Conservation (phyloP, 2,113 vertebrate genomes). For the Hemiscyllium ocellatum region DNA sequence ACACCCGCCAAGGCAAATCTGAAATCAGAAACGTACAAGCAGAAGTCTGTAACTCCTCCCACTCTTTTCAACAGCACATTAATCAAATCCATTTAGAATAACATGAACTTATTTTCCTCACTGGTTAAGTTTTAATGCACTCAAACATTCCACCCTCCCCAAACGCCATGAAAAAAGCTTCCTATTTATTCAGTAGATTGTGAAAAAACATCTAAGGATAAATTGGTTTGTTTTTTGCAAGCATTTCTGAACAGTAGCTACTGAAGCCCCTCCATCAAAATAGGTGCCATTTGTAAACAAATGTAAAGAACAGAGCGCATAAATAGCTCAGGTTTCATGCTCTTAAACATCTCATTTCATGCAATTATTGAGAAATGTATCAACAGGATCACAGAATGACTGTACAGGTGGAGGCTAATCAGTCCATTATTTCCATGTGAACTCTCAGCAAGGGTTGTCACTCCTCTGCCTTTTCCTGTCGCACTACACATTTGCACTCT, state of each 20-base stretch:
- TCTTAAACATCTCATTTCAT: background rate
- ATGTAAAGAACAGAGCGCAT: background rate
- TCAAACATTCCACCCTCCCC: background rate
- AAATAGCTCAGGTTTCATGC: background rate
- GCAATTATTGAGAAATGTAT: background rate
- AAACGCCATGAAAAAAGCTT: background rate
- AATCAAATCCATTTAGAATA: background rate
- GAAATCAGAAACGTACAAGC: background rate
- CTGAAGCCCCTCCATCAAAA: background rate
- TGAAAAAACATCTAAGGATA: background rate
- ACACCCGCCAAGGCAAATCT: background rate
- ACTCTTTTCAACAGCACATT: background rate
- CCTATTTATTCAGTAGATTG: background rate
- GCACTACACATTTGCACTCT: background rate
- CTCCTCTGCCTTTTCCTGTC: background rate
- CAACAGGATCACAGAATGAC: background rate
- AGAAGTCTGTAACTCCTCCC: background rate
- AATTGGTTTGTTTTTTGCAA: background rate
- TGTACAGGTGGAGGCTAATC: background rate
- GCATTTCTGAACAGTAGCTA: background rate
- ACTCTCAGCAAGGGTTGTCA: background rate
- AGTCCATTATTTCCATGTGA: background rate
- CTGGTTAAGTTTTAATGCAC: background rate
- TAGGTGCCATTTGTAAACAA: background rate
- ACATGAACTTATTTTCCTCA: background rate